Base-by-base conservation (phyloP, 64 coral and sea anemone species). In the Catalaphyllia jardinei region DNA sequence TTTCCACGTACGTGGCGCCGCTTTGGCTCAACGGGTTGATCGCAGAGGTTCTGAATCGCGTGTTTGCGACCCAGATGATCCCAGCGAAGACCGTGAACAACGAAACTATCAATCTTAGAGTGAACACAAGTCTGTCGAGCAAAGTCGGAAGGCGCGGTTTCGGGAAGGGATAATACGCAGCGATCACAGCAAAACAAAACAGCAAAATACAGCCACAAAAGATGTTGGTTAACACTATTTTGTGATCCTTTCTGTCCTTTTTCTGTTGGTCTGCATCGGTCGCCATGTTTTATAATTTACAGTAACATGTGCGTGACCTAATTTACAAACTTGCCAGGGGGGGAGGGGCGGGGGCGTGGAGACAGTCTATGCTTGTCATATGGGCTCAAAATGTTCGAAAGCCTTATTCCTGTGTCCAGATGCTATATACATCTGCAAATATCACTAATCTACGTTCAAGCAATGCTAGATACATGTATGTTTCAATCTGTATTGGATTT, bases 91-190 rank as follows among this genome's bases (percentile, higher is more conserved):
- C 60, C 1, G 88, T 20, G 31, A 90, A 29, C 4, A 78, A 20
- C 28, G 93, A 94, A 15, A 87, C 4, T 59, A 87, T 79, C 52
- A 84, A 55, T 49, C 88, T 74, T 15, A 94, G 39, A 0, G 93
- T 79, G 81, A 90, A 90, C 11, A 67, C 93, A 17, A 94, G 22
- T 79, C 93, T 72, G 13, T 86, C 93, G 29, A 71, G 24, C 18
- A 80, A 33, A 27, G 88, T 86, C 24, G 93, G 80, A 22, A 94
- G 88, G 17, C 20, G 75, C 17, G 50, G 72, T 64, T 62, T 61
- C 10, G 60, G 87, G 27, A 77, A 67, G 22, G 87, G 71, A 17
- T 71, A 8, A 52, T 71, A 85, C 14, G 11, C 38, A 7, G 38
- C 81, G 27, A 15, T 25, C 19, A 67, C 14, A 31, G 13, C 62